Evolutionary conservation across 92 coral and sea anemone genomes (phyloP), one percentile per base, ranked within the genome.

Genomic region (Epizoanthus ramosus): DNA sequence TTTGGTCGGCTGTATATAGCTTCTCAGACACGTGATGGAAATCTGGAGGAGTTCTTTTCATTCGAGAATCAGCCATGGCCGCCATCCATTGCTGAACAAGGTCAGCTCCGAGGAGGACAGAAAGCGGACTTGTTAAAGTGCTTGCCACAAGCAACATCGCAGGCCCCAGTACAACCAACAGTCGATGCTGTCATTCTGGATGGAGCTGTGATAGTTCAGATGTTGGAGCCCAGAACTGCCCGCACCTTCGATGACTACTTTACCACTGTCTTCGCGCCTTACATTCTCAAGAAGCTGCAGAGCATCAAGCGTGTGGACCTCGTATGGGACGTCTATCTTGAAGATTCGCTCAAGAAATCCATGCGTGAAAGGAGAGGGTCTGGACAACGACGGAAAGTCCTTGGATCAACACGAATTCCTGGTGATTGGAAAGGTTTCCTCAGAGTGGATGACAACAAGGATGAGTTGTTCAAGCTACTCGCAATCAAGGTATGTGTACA

Each of bases 61-160:
- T 80, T 54, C 47, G 89, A 91, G 79, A 90, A 90, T 87, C 91
- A 90, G 85, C 94, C 94, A 79, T 90, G 91, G 94, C 91, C 87
- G 65, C 84, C 81, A 79, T 91, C 92, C 81, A 77, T 87, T 80
- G 66, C 91, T 35, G 86, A 91, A 73, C 82, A 60, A 65, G 94
- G 94, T 52, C 74, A 85, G 77, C 80, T 91, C 65, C 80, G 90
- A 84, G 84, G 92, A 79, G 90, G 92, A 82, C 94, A 85, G 86
- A 91, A 91, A 84, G 94, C 92, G 45, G 92, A 91, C 87, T 85
- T 85, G 83, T 53, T 91, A 73, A 91, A 91, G 89, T 91, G 92
- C 90, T 79, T 85, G 81, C 92, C 80, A 67, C 88, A 88, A 68
- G 69, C 88, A 70, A 84, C 85, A 75, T 79, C 79, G 37, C 71